Percentiles rank a stretch among this genome's conserved stretches.
Conservation (phyloP, 2,797 vertebrate genomes). For the Centropyge bicolor region DNA sequence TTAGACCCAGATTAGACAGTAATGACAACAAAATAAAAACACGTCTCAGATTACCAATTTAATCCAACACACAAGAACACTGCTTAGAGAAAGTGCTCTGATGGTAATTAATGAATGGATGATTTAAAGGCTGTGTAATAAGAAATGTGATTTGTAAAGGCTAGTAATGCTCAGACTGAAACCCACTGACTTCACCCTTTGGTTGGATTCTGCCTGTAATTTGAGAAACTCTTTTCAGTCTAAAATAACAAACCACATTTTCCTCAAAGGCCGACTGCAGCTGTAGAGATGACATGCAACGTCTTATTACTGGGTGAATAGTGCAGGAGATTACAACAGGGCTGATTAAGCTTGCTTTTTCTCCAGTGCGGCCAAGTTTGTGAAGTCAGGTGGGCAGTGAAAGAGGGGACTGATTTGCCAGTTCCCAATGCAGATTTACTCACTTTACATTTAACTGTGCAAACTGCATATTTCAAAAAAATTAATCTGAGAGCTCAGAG, state of each 20-base stretch:
- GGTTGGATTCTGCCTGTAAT: constrained; percentile 19
- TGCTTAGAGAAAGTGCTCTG: background rate
- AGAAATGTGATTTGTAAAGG: constrained; percentile 12
- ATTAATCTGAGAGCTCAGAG: background rate
- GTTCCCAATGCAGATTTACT: background rate
- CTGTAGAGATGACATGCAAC: background rate
- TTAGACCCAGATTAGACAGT: no score
- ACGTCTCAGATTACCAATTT: background rate
- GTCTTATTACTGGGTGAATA: constrained; percentile 31
- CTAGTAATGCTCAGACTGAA: background rate
- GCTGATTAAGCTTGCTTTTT: constrained; percentile 32
- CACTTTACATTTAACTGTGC: background rate
- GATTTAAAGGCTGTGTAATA: background rate
- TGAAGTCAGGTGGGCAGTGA: constrained; percentile 38
- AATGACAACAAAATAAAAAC: no score
- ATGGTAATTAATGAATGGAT: background rate
- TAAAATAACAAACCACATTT: constrained; percentile 57
- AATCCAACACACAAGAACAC: background rate
- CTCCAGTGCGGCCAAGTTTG: constrained; percentile 42
- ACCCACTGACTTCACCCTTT: constrained; percentile 3
- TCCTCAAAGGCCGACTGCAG: constrained; percentile 37
- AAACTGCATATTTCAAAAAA: background rate
- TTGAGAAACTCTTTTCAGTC: constrained; percentile 21
- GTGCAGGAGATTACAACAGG: constrained; percentile 23
- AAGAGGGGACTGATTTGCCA: background rate